These are phyloP conservation scores for Pocillopora grandis DNA, from an alignment of 92 coral and sea anemone genomes.

Conservation along the genomic window DNA sequence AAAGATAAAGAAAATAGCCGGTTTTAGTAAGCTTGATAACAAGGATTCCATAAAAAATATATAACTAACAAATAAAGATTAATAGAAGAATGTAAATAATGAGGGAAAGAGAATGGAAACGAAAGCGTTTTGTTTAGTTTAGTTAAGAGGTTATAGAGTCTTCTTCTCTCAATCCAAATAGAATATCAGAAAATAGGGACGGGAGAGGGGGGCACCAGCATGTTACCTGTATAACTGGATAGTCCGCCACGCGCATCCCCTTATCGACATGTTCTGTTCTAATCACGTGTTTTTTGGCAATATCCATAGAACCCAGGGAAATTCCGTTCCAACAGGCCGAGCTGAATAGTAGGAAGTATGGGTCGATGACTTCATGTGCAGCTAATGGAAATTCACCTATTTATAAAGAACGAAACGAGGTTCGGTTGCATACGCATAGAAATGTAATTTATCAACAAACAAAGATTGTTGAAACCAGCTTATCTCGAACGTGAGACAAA, in stretches of 20 bases:
- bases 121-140: no score
- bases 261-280: constrained; percentile 58
- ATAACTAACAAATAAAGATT: no score
- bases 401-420: not conserved
- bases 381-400: constrained; percentile 64
- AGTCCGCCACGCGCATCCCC: constrained; percentile 64
- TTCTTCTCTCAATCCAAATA: no score
- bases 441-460: no score
- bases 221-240: constrained; percentile 64
- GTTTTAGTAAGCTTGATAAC: not conserved
- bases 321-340: constrained; percentile 75
- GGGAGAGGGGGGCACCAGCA: not conserved
- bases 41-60: no score
- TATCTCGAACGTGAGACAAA: no score
- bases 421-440: no score
- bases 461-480: no score
- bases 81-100: no score
- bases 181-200: not conserved
- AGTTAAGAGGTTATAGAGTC: no score
- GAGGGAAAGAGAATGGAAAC: no score
- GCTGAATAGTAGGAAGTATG: constrained; percentile 59
- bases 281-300: constrained; percentile 59
- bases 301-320: constrained; percentile 61
- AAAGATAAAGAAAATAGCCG: not conserved
- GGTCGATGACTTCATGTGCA: constrained; percentile 61